Evolutionary conservation across 2,888 invertebrate genomes (phyloP), one percentile per base, ranked within the genome.

Genomic region (Plusia festucae): DNA sequence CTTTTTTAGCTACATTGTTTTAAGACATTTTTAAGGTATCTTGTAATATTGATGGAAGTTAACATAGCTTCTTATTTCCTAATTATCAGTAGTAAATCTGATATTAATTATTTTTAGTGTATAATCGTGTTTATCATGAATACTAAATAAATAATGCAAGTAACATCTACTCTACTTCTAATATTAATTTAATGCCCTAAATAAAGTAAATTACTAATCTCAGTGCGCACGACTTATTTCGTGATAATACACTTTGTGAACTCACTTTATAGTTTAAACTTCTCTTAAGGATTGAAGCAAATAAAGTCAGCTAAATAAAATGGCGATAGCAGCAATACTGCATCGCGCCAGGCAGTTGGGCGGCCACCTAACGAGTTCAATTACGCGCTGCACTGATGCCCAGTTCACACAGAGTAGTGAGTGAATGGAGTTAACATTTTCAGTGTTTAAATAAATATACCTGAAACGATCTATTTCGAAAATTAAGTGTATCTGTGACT

Each of bases 331-430:
- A 30, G 72, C 66, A 62, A 68, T 60, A 63, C 60, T 63, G 53
- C 65, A 69, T 65, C 65, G 57, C 53, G 51, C 57, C 52, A 22
- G 65, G 52, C 68, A 69, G 73, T 62, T 68, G 57, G 65, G 65
- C 60, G 49, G 65, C 58, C 63, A 73, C 69, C 65, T 76, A 76
- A 78, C 75, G 78, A 78, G 75, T 76, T 69, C 78, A 78, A 76
- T 76, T 76, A 78, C 65, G 58, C 53, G 55, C 58, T 65, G 65
- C 59, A 52, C 78, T 73, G 74, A 77, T 63, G 73, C 51, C 16
- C 20, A 22, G 6, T 1, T 22, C 8, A 13, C 59, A 40, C 18
- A 11, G 77, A 76, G 40, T 54, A 54, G 5, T 16, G 0, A 54
- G 6, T 40, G 8, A 62, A 72, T 60, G 53, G 46, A 76, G 34